Base-by-base conservation (phyloP, 1,140 invertebrate genomes). In the Drosophila takahashii region DNA sequence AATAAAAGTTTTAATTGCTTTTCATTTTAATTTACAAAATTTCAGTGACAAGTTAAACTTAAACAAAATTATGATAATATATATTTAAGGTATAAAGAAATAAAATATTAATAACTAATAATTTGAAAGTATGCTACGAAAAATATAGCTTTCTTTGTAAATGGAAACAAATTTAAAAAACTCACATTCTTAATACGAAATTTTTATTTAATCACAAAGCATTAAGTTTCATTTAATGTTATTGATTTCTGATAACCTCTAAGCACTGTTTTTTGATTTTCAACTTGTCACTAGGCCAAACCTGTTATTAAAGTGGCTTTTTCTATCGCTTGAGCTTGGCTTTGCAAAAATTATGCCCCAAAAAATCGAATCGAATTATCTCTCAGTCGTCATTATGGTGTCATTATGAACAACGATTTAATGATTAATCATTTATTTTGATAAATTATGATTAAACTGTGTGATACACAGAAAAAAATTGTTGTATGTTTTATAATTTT, bases 261-360 rank as follows among this genome's bases (percentile, higher is more conserved):
- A 16, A 13, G n/a, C 42, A 48, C 26, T 26, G 44, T 36, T 10
- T 62, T 39, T n/a, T 32, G 11, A 4, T 42, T 50, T 50, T 50
- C 36, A 62, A 27, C n/a, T 50, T 32, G 64, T 50, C 16, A 67
- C 59, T 50, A 42, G 58, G 58, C 58, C 58, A 67, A 66, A 67
- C 64, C 45, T 27, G 58, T 67, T 67, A 34, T 64, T 64, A 41
- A 50, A 51, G 44, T 41, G 11, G 36, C 3, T 44, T 51, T 72
- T 70, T 52, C 77, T 47, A 78, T 79, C 9, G 32, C 22, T 60
- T 71, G 34, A 59, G 48, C 16, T 37, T 42, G 34, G 22, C 61
- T 61, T 66, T 69, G 61, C 42, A 1, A 29, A n/a, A 29, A 22
- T 47, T 27, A 16, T 26, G 36, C 27, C 10, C 29, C 48, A 34